phyloP scores from a whole-genome alignment of 2,113 vertebrate genomes.

The Erythrolamprus reginae region DNA sequence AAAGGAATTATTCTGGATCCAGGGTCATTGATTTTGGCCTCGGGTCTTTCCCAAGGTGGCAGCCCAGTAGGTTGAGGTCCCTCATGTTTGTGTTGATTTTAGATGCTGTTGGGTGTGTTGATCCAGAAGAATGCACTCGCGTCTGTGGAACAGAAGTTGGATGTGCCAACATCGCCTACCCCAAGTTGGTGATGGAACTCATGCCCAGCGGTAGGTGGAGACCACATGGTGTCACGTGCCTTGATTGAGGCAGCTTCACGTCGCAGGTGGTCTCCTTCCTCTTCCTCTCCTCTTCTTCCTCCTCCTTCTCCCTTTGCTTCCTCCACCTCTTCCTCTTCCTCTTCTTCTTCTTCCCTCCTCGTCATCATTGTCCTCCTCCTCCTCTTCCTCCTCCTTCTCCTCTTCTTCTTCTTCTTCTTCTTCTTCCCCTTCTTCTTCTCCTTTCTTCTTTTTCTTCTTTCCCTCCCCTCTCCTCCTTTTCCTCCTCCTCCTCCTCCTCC shows the following conservation, averaged over 20 bases:
- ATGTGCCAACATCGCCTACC: conserved; percentile 89
- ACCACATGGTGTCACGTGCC: background rate
- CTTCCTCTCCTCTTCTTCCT: background rate
- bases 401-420: too few species aligned
- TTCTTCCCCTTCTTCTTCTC: too few species aligned
- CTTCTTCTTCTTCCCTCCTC: too few species aligned
- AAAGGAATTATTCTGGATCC: background rate
- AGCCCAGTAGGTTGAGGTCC: background rate
- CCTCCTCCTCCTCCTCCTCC: too few species aligned
- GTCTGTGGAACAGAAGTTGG: conserved; percentile 80
- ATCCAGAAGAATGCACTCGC: conserved; percentile 79
- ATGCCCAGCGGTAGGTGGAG: conserved; percentile 81
- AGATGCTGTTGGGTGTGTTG: conserved; percentile 85
- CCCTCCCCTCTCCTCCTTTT: too few species aligned
- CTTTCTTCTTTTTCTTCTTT: too few species aligned
- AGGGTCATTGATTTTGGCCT: background rate
- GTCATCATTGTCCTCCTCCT: too few species aligned
- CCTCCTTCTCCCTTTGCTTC: background rate
- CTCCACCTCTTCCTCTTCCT: too few species aligned
- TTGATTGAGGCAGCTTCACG: fast-evolving
- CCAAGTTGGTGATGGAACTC: conserved; percentile 86
- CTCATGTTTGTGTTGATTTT: conserved; percentile 23
- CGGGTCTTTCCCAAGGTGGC: background rate
- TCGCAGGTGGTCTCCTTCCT: background rate
- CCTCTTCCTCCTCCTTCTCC: too few species aligned